phyloP scores from a whole-genome alignment of 2,797 vertebrate genomes.

The Macropodus opercularis region DNA sequence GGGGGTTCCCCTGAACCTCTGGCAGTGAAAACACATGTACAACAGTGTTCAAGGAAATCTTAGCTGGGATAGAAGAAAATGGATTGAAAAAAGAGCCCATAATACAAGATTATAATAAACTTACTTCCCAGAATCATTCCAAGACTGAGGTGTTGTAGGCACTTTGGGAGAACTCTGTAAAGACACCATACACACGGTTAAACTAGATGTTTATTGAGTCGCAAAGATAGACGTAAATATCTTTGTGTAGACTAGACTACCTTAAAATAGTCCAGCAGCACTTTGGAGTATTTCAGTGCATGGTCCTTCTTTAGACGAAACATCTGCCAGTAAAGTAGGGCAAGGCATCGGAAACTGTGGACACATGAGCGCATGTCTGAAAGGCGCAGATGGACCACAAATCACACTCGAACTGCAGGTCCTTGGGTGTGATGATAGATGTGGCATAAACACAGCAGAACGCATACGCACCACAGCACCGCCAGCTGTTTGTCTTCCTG shows the following conservation, averaged over 20 bases:
- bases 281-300: slow-evolving; percentile 97
- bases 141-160: slow-evolving; percentile 84
- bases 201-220: slow-evolving; percentile 6
- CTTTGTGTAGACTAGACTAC: slow-evolving; percentile 66
- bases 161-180: slow-evolving; percentile 93
- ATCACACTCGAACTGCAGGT: slow-evolving; percentile 34
- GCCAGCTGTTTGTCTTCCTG: slow-evolving; percentile 96
- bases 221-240: neutral
- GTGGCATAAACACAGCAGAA: slow-evolving; percentile 50
- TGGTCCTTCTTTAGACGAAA: slow-evolving; percentile 97
- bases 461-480: slow-evolving; percentile 90
- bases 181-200: slow-evolving; percentile 41
- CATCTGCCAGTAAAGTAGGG: slow-evolving; percentile 99
- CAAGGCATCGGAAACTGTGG: slow-evolving; percentile 93
- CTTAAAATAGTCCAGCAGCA: slow-evolving; percentile 97
- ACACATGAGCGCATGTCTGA: slow-evolving; percentile 48
- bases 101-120: slow-evolving; percentile 52
- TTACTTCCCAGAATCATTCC: slow-evolving; percentile 92
- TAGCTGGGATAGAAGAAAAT: neutral
- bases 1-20: slow-evolving; percentile 86
- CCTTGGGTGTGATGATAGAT: slow-evolving; percentile 41
- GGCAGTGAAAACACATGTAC: slow-evolving; percentile 41
- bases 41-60: slow-evolving; percentile 8
- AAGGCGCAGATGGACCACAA: slow-evolving; percentile 24
- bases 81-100: neutral